Percentiles rank a stretch among this genome's conserved stretches.
Evolutionary conservation across 2,797 vertebrate species (phyloP).

Genomic region (Takifugu ocellatus): DNA sequence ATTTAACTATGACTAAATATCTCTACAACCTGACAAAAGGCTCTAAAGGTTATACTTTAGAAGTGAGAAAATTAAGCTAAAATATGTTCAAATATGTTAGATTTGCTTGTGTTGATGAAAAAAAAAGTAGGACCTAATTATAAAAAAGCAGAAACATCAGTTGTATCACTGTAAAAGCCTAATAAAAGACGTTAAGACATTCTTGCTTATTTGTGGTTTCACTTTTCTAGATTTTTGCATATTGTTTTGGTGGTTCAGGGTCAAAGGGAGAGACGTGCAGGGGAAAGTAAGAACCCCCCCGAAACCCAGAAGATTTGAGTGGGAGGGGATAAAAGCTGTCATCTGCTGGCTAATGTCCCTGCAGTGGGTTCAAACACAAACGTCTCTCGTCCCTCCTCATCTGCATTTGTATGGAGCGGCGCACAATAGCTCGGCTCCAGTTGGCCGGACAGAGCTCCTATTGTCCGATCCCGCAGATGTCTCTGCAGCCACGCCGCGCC

Average conservation of each 20-base stretch:
- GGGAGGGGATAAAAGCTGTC: slow-evolving; percentile 40
- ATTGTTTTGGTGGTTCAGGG: neutral
- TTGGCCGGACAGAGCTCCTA: too few relatives aligned
- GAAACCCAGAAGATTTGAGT: slow-evolving; percentile 47
- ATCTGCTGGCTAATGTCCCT: slow-evolving; percentile 40
- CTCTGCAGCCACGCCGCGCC: slow-evolving; percentile 60
- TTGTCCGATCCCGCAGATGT: slow-evolving; percentile 50
- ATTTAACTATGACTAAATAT: slow-evolving; percentile 38
- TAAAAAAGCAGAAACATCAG: slow-evolving; percentile 9
- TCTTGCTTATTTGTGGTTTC: slow-evolving; percentile 24
- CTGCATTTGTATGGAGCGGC: slow-evolving; percentile 71
- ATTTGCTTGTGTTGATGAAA: slow-evolving; percentile 9
- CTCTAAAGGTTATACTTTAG: slow-evolving; percentile 44
- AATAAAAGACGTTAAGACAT: slow-evolving; percentile 43
- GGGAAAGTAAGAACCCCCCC: slow-evolving; percentile 34
- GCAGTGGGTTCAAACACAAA: neutral
- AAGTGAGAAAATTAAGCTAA: slow-evolving; percentile 14
- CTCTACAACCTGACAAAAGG: neutral
- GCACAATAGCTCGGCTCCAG: slow-evolving; percentile 41
- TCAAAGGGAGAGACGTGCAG: neutral
- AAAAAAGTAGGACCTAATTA: too few relatives aligned
- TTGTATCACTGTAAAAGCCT: slow-evolving; percentile 4
- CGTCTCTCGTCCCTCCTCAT: slow-evolving; percentile 50
- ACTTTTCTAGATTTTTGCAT: slow-evolving; percentile 10
- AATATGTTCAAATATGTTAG: slow-evolving; percentile 12